Conservation (phyloP, 2,888 invertebrate species). For the Pomacea canaliculata region DNA sequence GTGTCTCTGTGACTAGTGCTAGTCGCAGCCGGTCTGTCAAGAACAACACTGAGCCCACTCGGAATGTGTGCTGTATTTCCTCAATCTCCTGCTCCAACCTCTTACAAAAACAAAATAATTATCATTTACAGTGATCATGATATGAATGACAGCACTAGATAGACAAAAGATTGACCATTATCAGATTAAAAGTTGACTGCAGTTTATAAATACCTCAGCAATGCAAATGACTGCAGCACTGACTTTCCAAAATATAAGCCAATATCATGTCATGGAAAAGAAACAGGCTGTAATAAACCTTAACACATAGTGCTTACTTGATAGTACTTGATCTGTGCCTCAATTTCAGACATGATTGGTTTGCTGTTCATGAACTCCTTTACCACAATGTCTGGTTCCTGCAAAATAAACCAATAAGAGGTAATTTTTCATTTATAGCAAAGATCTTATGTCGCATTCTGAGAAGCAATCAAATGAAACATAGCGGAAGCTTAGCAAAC, state of each 20-base stretch:
- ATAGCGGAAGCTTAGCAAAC: too few species aligned
- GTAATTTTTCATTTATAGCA: too few species aligned
- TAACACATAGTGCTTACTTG: constrained; percentile 44
- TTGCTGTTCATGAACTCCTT: constrained; percentile 70
- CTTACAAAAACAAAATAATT: constrained; percentile 38
- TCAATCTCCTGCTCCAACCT: constrained; percentile 68
- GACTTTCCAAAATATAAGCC: too few species aligned
- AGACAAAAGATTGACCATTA: not conserved
- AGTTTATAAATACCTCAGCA: too few species aligned
- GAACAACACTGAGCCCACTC: constrained; percentile 68
- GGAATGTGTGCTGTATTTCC: constrained; percentile 61
- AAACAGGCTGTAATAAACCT: too few species aligned
- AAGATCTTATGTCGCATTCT: too few species aligned
- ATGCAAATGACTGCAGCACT: too few species aligned
- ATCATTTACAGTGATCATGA: too few species aligned
- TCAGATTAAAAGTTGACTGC: not conserved
- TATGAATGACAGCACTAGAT: too few species aligned
- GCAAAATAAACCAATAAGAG: constrained; percentile 26
- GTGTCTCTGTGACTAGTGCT: constrained; percentile 79
- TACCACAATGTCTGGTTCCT: constrained; percentile 69
- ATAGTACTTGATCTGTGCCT: constrained; percentile 70
- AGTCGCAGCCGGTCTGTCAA: constrained; percentile 78
- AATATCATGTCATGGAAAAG: too few species aligned
- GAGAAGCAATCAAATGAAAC: too few species aligned
- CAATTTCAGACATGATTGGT: constrained; percentile 71